A percentile compares a stretch with the other conserved stretches of the same genome.
Evolutionary conservation across 2,888 invertebrate genomes (phyloP).

Genomic region (Cheilosia variabilis): DNA sequence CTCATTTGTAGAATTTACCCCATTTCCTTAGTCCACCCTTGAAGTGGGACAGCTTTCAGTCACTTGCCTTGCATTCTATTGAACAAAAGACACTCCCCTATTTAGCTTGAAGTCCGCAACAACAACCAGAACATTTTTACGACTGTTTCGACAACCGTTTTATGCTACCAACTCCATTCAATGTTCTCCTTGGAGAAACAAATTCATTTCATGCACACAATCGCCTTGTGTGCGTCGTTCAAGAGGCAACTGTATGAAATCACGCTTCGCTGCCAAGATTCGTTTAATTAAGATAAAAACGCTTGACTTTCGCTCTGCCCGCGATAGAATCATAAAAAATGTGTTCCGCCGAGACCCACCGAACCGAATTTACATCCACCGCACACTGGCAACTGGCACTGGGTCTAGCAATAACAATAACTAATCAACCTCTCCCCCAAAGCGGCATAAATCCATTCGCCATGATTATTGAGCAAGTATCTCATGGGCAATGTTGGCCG

Average conservation of each 20-base stretch:
- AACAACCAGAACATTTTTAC: not conserved
- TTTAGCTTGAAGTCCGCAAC: not conserved
- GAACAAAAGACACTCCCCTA: not conserved
- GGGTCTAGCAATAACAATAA: constrained; percentile 63
- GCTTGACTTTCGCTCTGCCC: constrained; percentile 68
- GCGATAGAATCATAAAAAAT: constrained; percentile 67
- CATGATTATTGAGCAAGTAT: constrained; percentile 72
- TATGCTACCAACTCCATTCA: not conserved
- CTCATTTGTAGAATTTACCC: too few species aligned
- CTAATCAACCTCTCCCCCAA: constrained; percentile 74
- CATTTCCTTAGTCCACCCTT: too few species aligned
- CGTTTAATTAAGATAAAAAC: constrained; percentile 73
- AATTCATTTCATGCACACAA: constrained; percentile 11
- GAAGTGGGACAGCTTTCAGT: not conserved
- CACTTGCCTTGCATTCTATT: not conserved
- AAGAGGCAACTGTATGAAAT: constrained; percentile 42
- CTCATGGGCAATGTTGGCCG: constrained; percentile 60
- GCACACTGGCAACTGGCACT: not conserved
- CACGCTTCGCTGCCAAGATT: constrained; percentile 32
- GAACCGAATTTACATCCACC: constrained; percentile 1
- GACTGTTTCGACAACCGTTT: not conserved
- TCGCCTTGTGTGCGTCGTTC: constrained; percentile 3
- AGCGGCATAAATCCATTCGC: constrained; percentile 72
- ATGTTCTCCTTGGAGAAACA: not conserved
- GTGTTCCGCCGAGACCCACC: constrained; percentile 30